These are phyloP conservation scores for Condylostylus longicornis DNA, from an alignment of 1,140 invertebrate species.

Conservation along the genomic window DNA sequence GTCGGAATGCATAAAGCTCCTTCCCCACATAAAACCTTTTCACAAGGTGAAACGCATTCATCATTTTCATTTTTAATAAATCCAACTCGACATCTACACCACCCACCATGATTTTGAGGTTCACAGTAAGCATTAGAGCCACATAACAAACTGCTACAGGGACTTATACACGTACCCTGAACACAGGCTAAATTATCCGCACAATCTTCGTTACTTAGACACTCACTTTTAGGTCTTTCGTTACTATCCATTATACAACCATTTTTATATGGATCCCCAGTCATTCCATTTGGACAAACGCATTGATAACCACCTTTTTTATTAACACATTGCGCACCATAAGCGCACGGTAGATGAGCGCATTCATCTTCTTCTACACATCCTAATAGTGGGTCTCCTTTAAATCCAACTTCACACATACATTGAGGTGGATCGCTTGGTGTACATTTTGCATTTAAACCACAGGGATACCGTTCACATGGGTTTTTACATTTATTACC, in stretches of 20 bases:
- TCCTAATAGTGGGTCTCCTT: slow-evolving; percentile 65
- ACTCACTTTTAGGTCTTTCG: slow-evolving; percentile 43
- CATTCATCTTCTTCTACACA: slow-evolving; percentile 77
- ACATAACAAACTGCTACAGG: slow-evolving; percentile 61
- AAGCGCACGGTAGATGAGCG: slow-evolving; percentile 55
- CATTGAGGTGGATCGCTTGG: slow-evolving; percentile 77
- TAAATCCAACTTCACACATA: slow-evolving; percentile 69
- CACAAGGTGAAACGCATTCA: slow-evolving; percentile 68
- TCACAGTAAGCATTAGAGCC: slow-evolving; percentile 75
- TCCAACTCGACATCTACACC: slow-evolving; percentile 72
- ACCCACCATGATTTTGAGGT: slow-evolving; percentile 72
- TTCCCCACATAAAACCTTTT: slow-evolving; percentile 60
- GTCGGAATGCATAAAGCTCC: slow-evolving; percentile 79
- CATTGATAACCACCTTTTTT: slow-evolving; percentile 71
- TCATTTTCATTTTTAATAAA: slow-evolving; percentile 58
- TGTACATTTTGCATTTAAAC: slow-evolving; percentile 82
- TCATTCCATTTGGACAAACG: slow-evolving; percentile 63
- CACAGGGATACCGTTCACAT: slow-evolving; percentile 74
- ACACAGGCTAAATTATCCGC: slow-evolving; percentile 62
- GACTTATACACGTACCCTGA: slow-evolving; percentile 61
- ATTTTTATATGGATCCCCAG: slow-evolving; percentile 66
- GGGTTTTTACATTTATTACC: slow-evolving; percentile 77
- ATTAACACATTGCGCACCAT: slow-evolving; percentile 74
- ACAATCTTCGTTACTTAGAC: slow-evolving; percentile 58
- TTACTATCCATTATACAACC: slow-evolving; percentile 47